phyloP scores from a whole-genome alignment of 2,797 vertebrate species.

The Lutjanus campechanus region DNA sequence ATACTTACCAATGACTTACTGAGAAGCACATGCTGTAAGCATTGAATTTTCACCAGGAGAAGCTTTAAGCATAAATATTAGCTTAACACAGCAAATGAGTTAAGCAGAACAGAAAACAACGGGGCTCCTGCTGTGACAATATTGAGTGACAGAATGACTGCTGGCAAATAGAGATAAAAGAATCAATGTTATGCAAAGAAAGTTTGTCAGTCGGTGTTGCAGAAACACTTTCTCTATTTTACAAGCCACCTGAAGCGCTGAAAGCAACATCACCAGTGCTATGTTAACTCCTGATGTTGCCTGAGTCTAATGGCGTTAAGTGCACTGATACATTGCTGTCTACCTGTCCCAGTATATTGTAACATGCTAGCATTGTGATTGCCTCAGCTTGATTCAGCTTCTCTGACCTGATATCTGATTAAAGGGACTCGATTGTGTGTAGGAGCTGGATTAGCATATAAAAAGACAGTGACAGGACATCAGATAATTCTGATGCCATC shows the following conservation, averaged over 20 bases:
- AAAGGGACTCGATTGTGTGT: slow-evolving; percentile 66
- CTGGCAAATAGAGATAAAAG: slow-evolving; percentile 22
- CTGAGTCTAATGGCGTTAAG: slow-evolving; percentile 23
- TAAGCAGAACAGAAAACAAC: slow-evolving; percentile 41
- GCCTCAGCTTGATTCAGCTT: slow-evolving; percentile 73
- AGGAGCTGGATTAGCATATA: slow-evolving; percentile 81
- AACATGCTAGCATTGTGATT: slow-evolving; percentile 51
- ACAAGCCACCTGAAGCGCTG: slow-evolving; percentile 11
- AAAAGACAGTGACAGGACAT: slow-evolving; percentile 78
- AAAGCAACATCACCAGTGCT: slow-evolving; percentile 27
- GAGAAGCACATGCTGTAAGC: slow-evolving; percentile 12
- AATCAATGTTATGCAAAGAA: slow-evolving; percentile 34
- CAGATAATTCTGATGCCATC: slow-evolving; percentile 75
- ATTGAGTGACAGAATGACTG: slow-evolving; percentile 52
- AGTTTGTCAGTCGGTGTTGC: slow-evolving; percentile 11
- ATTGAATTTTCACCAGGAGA: slow-evolving; percentile 18
- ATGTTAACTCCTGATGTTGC: neutral
- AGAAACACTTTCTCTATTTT: slow-evolving; percentile 26
- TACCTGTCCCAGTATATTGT: slow-evolving; percentile 46
- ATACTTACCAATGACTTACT: slow-evolving; percentile 12
- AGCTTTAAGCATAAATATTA: slow-evolving; percentile 27
- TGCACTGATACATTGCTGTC: slow-evolving; percentile 37
- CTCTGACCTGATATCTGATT: slow-evolving; percentile 77
- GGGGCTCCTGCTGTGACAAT: slow-evolving; percentile 27
- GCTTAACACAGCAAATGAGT: slow-evolving; percentile 4